Base-by-base conservation (phyloP, 1,140 invertebrate genomes). In the Drosophila suzukii region DNA sequence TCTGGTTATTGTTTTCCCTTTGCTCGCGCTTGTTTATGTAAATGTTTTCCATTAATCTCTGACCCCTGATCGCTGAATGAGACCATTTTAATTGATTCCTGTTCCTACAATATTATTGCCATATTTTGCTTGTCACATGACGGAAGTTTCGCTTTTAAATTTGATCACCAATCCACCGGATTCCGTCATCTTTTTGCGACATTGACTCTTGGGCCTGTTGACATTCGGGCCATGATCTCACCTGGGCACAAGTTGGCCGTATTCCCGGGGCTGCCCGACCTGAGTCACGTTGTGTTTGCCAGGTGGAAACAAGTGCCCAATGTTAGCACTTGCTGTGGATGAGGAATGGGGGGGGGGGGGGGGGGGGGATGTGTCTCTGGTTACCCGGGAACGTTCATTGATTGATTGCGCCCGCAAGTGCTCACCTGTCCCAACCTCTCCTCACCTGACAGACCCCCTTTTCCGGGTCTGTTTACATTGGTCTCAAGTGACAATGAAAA, bases 401-500 rank as follows among this genome's bases (percentile, higher is more conserved):
- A 82, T 81, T 78, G 79, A 81, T 78, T 82, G 79, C 36, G 36
- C 41, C 59, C 49, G 46, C 65, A 59, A 43, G 70, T 71, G 55
- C 60, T 54, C 65, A 44, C 65, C 65, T 68, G 46, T 56, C 46
- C 24, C n/a, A 15, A 36, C 30, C 20, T 47, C 46, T 6, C 47
- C 24, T 8, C 43, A 13, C 36, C 51, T 15, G 4, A 0, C 27
- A 5, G 27, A 27, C 39, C 71, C 15, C 36, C 57, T 81, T 74
- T 82, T 61, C 68, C 78, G 58, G 75, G 70, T 82, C 67, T 78
- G 71, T 79, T 68, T 82, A 44, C 74, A 59, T 83, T 60, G 76
- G 61, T 80, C 72, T 88, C 81, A 84, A 88, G 84, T 88, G 76
- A 79, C 84, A 88, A 68, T 80, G 77, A 61, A 83, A 85, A 89